Conservation (phyloP, 2,888 invertebrate genomes). For the Deilephila elpenor region DNA sequence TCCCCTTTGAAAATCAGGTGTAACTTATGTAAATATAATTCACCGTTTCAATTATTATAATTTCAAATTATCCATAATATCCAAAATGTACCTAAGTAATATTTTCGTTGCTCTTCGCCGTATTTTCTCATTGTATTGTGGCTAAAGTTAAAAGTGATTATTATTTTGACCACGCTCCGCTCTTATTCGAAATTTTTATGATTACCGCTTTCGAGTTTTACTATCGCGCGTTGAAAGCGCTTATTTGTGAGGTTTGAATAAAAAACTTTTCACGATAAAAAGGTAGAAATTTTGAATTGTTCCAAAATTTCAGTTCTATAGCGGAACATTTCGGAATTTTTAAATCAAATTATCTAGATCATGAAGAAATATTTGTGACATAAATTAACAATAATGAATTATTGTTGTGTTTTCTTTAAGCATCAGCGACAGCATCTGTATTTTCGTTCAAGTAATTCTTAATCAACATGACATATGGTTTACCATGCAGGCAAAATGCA, state of each 20-base stretch:
- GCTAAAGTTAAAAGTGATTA: conserved; percentile 3
- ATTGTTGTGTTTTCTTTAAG: too few relatives aligned
- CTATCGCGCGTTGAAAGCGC: not conserved
- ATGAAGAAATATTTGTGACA: too few relatives aligned
- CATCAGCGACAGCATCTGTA: too few relatives aligned
- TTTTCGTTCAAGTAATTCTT: too few relatives aligned
- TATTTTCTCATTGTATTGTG: not conserved
- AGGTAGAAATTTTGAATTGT: not conserved
- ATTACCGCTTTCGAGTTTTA: not conserved
- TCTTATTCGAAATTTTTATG: conserved; percentile 5
- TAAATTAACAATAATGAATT: too few relatives aligned
- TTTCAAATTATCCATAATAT: too few relatives aligned
- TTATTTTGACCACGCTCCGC: conserved; percentile 3
- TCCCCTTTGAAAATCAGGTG: too few relatives aligned
- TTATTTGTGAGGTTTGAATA: conserved; percentile 1
- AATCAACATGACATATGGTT: too few relatives aligned
- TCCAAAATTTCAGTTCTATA: not conserved
- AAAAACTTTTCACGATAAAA: conserved; percentile 3
- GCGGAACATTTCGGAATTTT: not conserved
- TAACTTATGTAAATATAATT: too few relatives aligned
- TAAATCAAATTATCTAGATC: too few relatives aligned
- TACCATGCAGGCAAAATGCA: too few relatives aligned
- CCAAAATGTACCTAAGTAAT: not conserved
- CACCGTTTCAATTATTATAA: too few relatives aligned
- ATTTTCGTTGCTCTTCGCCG: not conserved